phyloP scores from a whole-genome alignment of 2,888 invertebrate species.

The Diarsia dahlii region DNA sequence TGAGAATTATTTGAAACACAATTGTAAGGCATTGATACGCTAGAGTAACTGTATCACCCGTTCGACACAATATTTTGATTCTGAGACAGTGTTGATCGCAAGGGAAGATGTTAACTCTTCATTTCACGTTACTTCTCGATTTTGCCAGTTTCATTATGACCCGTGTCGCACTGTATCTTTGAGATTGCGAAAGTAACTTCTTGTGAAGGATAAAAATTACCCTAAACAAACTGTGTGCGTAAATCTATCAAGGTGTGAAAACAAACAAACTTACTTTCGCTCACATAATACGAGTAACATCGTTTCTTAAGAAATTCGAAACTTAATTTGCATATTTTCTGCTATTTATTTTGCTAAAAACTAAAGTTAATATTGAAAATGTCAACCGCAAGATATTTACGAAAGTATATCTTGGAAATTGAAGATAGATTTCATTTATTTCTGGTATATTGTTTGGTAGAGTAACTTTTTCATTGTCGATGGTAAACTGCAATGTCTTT shows the following conservation, averaged over 20 bases:
- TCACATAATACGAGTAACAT: neutral
- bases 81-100: neutral
- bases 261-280: slow-evolving; percentile 1
- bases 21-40: too few species aligned
- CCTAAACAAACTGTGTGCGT: slow-evolving; percentile 8
- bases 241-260: neutral
- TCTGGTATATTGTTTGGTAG: neutral
- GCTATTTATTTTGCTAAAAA: neutral
- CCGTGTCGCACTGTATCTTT: neutral
- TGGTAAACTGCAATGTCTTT: neutral
- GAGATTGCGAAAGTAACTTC: slow-evolving; percentile 3
- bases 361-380: slow-evolving; percentile 8
- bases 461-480: neutral
- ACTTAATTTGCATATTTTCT: slow-evolving; percentile 9
- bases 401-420: neutral
- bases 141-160: neutral
- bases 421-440: neutral
- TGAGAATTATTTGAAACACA: neutral
- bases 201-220: neutral
- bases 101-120: neutral
- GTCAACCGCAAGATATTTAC: slow-evolving; percentile 8
- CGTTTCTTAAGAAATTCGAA: slow-evolving; percentile 7
- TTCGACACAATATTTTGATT: neutral
- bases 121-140: neutral
- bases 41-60: neutral